A percentile compares a stretch with the other conserved stretches of the same genome.
Conservation (phyloP, 1,140 invertebrate species). For the Uloborus diversus region DNA sequence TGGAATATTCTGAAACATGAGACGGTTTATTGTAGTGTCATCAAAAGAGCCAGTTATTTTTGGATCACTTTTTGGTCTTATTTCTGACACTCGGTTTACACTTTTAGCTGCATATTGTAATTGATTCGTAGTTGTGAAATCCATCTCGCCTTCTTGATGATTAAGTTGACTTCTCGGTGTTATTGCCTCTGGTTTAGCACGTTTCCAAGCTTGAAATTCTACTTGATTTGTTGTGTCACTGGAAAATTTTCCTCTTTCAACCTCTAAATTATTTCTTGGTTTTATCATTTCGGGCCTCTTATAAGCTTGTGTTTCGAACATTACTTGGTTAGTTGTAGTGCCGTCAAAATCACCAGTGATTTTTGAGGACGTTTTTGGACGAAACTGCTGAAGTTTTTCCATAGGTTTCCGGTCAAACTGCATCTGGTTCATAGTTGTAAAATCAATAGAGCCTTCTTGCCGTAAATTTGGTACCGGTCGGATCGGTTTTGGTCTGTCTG, state of each 20-base stretch:
- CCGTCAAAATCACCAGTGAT: conserved; percentile 26
- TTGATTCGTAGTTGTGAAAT: conserved; percentile 64
- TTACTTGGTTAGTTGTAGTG: conserved; percentile 26
- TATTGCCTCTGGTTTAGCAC: neutral
- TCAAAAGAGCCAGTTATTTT: conserved; percentile 27
- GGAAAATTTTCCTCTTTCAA: neutral
- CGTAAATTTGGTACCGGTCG: conserved; percentile 61
- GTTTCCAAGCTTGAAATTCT: conserved; percentile 36
- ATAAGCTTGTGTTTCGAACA: conserved; percentile 9
- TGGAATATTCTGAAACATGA: neutral
- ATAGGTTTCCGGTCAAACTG: conserved; percentile 17
- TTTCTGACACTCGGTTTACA: neutral
- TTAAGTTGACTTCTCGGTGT: conserved; percentile 12
- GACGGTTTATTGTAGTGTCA: neutral
- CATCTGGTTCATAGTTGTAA: conserved; percentile 60
- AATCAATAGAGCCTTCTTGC: conserved; percentile 66
- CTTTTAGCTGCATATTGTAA: conserved; percentile 56
- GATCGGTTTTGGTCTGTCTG: conserved; percentile 59
- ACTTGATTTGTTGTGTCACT: conserved; percentile 10
- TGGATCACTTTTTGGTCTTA: conserved; percentile 8
- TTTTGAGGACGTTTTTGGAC: conserved; percentile 2
- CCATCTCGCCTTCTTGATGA: conserved; percentile 63
- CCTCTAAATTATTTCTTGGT: neutral
- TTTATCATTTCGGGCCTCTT: neutral
- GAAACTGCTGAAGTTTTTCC: conserved; percentile 26